These are phyloP conservation scores for Suillia variegata DNA, from an alignment of 2,888 invertebrate species.

Conservation along the genomic window DNA sequence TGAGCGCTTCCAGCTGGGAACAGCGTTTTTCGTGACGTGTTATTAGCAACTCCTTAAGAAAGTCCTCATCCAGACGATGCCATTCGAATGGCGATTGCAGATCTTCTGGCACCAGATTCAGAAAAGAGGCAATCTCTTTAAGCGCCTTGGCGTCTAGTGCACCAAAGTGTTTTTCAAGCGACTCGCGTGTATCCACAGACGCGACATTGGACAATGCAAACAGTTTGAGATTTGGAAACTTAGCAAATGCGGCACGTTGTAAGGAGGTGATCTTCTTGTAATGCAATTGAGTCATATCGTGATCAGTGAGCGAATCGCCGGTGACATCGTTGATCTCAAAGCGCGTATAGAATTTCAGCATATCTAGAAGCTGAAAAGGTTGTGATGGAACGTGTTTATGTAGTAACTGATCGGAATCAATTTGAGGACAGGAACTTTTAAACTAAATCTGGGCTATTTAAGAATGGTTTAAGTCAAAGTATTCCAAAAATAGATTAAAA, in stretches of 20 bases:
- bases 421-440: too few relatives aligned
- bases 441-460: too few relatives aligned
- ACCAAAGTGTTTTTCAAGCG: slow-evolving; percentile 78
- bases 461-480: too few relatives aligned
- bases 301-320: slow-evolving; percentile 91
- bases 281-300: slow-evolving; percentile 92
- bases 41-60: slow-evolving; percentile 86
- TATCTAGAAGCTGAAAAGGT: slow-evolving; percentile 80
- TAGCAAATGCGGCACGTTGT: slow-evolving; percentile 93
- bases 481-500: too few relatives aligned
- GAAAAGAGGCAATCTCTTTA: slow-evolving; percentile 82
- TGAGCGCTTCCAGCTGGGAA: slow-evolving; percentile 92
- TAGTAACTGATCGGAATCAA: too few relatives aligned
- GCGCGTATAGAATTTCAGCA: slow-evolving; percentile 93
- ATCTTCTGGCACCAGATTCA: slow-evolving; percentile 85
- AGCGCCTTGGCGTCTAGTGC: slow-evolving; percentile 74
- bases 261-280: slow-evolving; percentile 90
- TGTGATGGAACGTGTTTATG: background rate
- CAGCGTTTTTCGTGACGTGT: slow-evolving; percentile 83
- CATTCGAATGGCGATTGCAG: slow-evolving; percentile 69
- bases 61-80: slow-evolving; percentile 80
- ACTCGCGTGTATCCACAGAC: slow-evolving; percentile 88
- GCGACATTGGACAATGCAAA: slow-evolving; percentile 95
- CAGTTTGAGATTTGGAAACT: slow-evolving; percentile 82
- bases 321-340: slow-evolving; percentile 98